These are phyloP conservation scores for Bombus cullumanus DNA, from an alignment of 1,140 invertebrate species.

Conservation along the genomic window DNA sequence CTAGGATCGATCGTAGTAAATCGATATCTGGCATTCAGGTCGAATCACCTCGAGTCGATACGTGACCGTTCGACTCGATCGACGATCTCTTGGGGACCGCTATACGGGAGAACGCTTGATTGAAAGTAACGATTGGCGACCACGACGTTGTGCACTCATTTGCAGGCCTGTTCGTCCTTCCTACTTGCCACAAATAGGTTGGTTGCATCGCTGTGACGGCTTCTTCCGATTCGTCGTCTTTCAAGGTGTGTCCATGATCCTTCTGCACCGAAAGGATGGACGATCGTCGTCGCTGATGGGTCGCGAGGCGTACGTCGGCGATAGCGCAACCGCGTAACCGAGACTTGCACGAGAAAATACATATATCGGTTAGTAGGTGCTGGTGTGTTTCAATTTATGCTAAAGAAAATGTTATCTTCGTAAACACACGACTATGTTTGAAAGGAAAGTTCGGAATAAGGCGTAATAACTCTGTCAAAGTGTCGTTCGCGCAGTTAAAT, in stretches of 20 bases:
- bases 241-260: neutral
- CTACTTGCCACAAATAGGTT: constrained; percentile 12
- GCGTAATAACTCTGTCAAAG: neutral
- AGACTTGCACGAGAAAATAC: no score
- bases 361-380: no score
- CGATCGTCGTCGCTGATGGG: no score
- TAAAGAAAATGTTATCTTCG: no score
- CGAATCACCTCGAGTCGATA: constrained; percentile 58
- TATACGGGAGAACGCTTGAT: constrained; percentile 63
- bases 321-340: no score
- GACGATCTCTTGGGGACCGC: constrained; percentile 19
- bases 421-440: no score
- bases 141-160: constrained; percentile 70
- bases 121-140: constrained; percentile 73
- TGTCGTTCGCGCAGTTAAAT: neutral
- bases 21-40: constrained; percentile 63
- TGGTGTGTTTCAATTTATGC: no score
- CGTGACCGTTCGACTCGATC: constrained; percentile 62
- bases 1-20: constrained; percentile 40
- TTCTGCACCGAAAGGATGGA: neutral
- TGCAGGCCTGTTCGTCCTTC: constrained; percentile 66
- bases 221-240: constrained; percentile 7
- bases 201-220: neutral
- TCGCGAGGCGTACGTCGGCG: no score
- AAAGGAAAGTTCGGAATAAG: neutral